These are phyloP conservation scores for Volucella inanis DNA, from an alignment of 2,888 invertebrate genomes.

Conservation along the genomic window DNA sequence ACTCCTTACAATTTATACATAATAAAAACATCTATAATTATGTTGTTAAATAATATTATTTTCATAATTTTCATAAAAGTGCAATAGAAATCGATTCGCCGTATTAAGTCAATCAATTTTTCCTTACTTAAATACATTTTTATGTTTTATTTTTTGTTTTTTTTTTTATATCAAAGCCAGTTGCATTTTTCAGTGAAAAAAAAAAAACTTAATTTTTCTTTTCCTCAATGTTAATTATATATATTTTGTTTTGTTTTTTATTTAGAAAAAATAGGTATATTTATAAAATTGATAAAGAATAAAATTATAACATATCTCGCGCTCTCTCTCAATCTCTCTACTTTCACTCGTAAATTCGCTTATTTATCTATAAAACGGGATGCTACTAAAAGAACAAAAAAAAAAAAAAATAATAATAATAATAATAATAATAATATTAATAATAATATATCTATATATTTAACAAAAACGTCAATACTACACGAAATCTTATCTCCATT, in stretches of 20 bases:
- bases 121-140: slow-evolving; percentile 24
- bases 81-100: slow-evolving; percentile 53
- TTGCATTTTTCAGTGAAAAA: slow-evolving; percentile 43
- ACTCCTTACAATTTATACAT: slow-evolving; percentile 72
- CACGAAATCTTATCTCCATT: slow-evolving; percentile 47
- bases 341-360: slow-evolving; percentile 68
- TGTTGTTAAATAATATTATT: slow-evolving; percentile 61
- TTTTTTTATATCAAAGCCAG: slow-evolving; percentile 49
- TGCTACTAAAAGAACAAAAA: slow-evolving; percentile 53
- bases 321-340: slow-evolving; percentile 42
- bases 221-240: neutral
- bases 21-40: slow-evolving; percentile 75
- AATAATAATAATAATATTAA: too few relatives aligned
- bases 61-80: slow-evolving; percentile 62
- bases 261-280: slow-evolving; percentile 62
- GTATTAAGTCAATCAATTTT: slow-evolving; percentile 45
- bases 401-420: slow-evolving; percentile 43
- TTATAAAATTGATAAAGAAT: slow-evolving; percentile 67
- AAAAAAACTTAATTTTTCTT: slow-evolving; percentile 24
- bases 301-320: slow-evolving; percentile 68
- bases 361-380: slow-evolving; percentile 69
- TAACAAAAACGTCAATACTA: slow-evolving; percentile 71
- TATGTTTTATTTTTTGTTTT: slow-evolving; percentile 21
- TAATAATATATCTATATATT: slow-evolving; percentile 59
- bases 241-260: slow-evolving; percentile 16